These are phyloP conservation scores for Colinus virginianus DNA, from an alignment of 2,113 vertebrate genomes.

Conservation along the genomic window DNA sequence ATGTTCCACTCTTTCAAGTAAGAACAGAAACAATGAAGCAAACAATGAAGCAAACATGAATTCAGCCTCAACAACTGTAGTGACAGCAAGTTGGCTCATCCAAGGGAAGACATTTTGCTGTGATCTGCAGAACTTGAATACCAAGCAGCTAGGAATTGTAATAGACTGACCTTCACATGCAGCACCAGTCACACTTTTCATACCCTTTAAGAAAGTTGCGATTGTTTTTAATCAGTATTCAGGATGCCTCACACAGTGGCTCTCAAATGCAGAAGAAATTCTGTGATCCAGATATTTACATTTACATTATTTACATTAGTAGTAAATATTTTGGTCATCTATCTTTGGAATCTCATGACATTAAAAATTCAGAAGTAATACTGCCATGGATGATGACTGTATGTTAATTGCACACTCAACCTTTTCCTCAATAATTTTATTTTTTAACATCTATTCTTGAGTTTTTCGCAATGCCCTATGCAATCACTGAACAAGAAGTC, in stretches of 20 bases:
- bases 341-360: not conserved
- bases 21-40: not conserved
- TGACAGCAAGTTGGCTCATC: not conserved
- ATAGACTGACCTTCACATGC: not conserved
- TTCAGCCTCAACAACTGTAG: not conserved
- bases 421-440: not conserved
- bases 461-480: not conserved
- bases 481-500: not conserved
- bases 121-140: not conserved
- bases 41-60: not conserved
- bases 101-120: not conserved
- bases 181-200: accelerated
- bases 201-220: not conserved
- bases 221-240: not conserved
- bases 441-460: not conserved
- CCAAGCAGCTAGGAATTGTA: not conserved
- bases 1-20: not conserved
- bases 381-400: not conserved
- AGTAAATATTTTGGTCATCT: not conserved
- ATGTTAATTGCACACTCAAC: not conserved
- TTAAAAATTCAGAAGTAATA: not conserved
- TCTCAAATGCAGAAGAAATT: not conserved
- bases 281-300: not conserved
- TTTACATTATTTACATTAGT: not conserved
- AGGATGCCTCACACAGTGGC: not conserved